Base-by-base conservation (phyloP, 2,888 invertebrate genomes). In the Drosophila melanosoma region DNA sequence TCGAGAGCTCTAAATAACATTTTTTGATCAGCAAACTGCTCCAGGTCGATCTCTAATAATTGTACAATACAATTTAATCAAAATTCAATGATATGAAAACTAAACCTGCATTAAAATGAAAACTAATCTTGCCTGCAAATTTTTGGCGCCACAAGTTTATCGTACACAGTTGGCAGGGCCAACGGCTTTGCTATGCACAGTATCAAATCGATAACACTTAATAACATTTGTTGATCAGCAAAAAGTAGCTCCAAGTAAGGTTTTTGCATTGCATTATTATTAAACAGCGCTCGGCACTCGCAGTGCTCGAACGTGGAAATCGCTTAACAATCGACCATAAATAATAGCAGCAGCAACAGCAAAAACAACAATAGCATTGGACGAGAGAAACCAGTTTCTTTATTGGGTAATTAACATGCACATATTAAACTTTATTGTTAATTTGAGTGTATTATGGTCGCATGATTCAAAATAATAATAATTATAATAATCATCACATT, bases 341-440 rank as follows among this genome's bases (percentile, higher is more conserved):
- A 61, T 58, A 76, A 23, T 23, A 45, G 48, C 49, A 63, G 36
- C 20, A 60, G 12, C 52, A 54, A 17, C 51, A 78, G 12, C 35
- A 64, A 15, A 53, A 52, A n/a, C 17, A 26, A 32, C 35, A 56
- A 60, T 32, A 62, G 38, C 52, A 35, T 49, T 65, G 62, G 49
- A 49, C 53, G 45, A 61, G 62, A 73, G 54, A 89, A 85, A 85
- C 85, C 70, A 87, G 85, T 79, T 80, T 84, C 54, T 84, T 57
- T 36, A 49, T 49, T 35, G 59, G 77, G 85, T 89, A 85, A 85
- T 85, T 85, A 85, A 69, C 89, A 87, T 89, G 73, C 77, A 77
- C 57, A 68, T 79, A 81, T 82, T 80, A 70, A 74, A 68, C 52
- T 74, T 68, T 29, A 73, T 57, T 29, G 40, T 81, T 81, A 56